These are phyloP conservation scores for Hipparchia sbordonii DNA, from an alignment of 2,888 invertebrate species.

Conservation along the genomic window DNA sequence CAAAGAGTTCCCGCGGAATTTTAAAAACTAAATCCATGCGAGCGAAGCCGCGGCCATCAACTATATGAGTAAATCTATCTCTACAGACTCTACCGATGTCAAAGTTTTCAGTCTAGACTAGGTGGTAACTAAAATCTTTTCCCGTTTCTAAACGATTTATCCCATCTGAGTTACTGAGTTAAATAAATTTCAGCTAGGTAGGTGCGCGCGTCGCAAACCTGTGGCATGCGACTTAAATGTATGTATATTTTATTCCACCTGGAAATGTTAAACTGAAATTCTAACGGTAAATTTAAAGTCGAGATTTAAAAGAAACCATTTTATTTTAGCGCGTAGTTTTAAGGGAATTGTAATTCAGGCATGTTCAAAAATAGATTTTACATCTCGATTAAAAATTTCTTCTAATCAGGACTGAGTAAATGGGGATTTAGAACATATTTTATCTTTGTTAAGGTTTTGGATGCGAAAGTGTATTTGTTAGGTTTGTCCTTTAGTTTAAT, in stretches of 20 bases:
- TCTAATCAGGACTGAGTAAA: no score
- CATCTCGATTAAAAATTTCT: background rate
- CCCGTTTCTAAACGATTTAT: background rate
- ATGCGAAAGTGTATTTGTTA: no score
- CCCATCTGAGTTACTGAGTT: background rate
- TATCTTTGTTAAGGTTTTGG: no score
- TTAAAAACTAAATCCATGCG: no score
- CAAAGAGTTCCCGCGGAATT: no score
- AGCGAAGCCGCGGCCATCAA: no score
- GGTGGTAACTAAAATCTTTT: background rate
- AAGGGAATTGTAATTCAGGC: background rate
- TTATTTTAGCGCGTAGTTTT: background rate
- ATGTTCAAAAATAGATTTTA: background rate
- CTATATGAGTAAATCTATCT: no score
- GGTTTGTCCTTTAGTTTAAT: no score
- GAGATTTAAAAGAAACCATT: background rate
- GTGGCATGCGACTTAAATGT: conserved; percentile 4
- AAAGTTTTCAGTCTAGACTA: conserved; percentile 1
- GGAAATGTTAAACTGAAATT: conserved; percentile 8
- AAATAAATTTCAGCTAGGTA: conserved; percentile 4
- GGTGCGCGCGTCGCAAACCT: background rate
- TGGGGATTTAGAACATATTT: no score
- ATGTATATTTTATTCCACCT: conserved; percentile 11
- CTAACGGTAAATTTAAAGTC: conserved; percentile 10
- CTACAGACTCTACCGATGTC: no score